Base-by-base conservation (phyloP, 2,888 invertebrate genomes). In the Ganaspis brasiliensis region DNA sequence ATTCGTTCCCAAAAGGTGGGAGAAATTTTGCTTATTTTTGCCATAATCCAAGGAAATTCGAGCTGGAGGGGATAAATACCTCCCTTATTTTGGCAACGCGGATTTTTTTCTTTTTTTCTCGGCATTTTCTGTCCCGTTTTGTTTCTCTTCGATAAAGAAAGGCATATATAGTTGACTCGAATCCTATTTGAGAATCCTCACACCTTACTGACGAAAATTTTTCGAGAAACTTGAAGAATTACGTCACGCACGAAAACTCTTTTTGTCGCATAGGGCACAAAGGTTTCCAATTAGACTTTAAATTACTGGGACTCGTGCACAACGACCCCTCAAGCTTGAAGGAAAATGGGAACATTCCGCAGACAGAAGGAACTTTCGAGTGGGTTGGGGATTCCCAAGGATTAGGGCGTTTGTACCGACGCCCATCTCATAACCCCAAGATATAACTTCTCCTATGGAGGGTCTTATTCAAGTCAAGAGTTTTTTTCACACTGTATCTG, bases 211-310 rank as follows among this genome's bases (percentile, higher is more conserved):
- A n/a, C n/a, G n/a, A n/a, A n/a, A n/a, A n/a, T n/a, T n/a, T n/a
- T n/a, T n/a, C n/a, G n/a, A n/a, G n/a, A n/a, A n/a, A n/a, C n/a
- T n/a, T n/a, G n/a, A n/a, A 19, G 35, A 56, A 55, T 72, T 52
- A 67, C 45, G 12, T 19, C n/a, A 57, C 70, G 37, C n/a, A 67
- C 67, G 56, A 72, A 55, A 78, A 61, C 70, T 72, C 74, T 75
- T 77, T 73, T 75, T 77, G 75, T 77, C 75, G 73, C 72, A 56
- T 16, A 37, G 74, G 75, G 70, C 72, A 77, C 63, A 73, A 79
- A 71, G 72, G 77, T 81, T 79, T 77, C 79, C 81, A 79, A 81
- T 81, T 81, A 81, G 77, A 79, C 49, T 75, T 63, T 77, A 77
- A 80, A 75, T 78, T 75, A 79, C 75, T 59, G 35, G 75, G 73